phyloP scores from a whole-genome alignment of 2,888 invertebrate species.

The Ophioninae sp. region DNA sequence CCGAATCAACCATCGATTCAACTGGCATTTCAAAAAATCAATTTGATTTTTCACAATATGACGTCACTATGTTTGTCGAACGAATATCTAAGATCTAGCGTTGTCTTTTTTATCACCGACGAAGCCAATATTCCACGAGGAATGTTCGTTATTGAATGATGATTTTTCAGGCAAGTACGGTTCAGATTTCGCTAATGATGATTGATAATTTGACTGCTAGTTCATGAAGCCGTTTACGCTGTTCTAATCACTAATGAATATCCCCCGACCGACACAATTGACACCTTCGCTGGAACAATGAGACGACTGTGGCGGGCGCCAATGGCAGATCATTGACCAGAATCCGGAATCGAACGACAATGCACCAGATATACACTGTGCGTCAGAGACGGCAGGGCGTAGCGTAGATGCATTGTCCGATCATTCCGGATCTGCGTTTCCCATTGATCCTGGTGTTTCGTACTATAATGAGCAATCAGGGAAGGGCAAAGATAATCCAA shows the following conservation, averaged over 20 bases:
- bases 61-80: too few species aligned
- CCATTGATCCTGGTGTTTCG: constrained; percentile 38
- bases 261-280: background rate
- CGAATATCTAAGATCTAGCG: background rate
- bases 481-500: constrained; percentile 36
- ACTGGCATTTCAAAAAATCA: background rate
- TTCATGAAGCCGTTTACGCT: too few species aligned
- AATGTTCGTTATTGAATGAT: background rate
- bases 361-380: constrained; percentile 39
- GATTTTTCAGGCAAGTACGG: background rate
- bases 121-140: background rate
- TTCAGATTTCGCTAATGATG: background rate
- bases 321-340: constrained; percentile 39
- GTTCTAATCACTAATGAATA: constrained; percentile 6
- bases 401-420: constrained; percentile 56
- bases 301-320: constrained; percentile 41
- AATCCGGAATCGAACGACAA: constrained; percentile 49
- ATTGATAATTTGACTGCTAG: background rate
- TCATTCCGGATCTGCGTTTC: constrained; percentile 59
- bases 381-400: constrained; percentile 20
- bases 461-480: constrained; percentile 32
- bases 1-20: background rate
- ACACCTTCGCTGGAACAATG: constrained; percentile 46
- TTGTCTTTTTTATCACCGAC: background rate
- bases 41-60: background rate